Evolutionary conservation across 2,797 vertebrate species (phyloP), one percentile per base, ranked within the genome.

Genomic region (Buceros bicornis): DNA sequence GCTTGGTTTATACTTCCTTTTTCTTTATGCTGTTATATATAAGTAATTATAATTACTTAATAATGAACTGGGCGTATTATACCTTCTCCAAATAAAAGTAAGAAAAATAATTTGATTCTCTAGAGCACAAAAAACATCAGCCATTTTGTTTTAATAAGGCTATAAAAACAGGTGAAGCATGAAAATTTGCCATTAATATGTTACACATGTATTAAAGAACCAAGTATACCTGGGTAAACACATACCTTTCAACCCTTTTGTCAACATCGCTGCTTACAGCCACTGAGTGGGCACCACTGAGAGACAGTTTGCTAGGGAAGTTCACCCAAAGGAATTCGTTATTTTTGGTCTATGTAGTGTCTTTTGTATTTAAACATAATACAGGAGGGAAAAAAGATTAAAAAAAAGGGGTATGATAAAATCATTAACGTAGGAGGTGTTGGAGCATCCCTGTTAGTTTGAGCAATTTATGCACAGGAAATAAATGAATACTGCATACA

Each of bases 311-410:
- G 12, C 78, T 54, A 24, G 8, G 22, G 29, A 50, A 78, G 14
- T 16, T 54, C n/a, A 31, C 15, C 7, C 10, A 74, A 67, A 47
- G 40, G 18, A 35, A 56, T 56, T 74, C 58, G 6, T 22, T 72
- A n/a, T 7, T 25, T 18, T 78, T 64, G 45, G 19, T 19, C 37
- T 50, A 2, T 87, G 19, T 14, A 60, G 11, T 6, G 7, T 40
- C 20, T 10, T 71, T 56, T 79, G 8, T 57, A 64, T 64, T 67
- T 54, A 71, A 86, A 86, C 3, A 8, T 18, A 73, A 90, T 13
- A 33, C 2, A 6, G 60, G 6, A 33, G 16, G 4, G 1, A 1
- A 1, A 17, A 29, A 35, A 13, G 2, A 0, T 1, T 1, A 3
- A 5, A 4, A 1, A 17, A n/a, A 21, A 8, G 35, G 29, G 8